phyloP scores from a whole-genome alignment of 1,140 invertebrate species.

The Bombyx mandarina region DNA sequence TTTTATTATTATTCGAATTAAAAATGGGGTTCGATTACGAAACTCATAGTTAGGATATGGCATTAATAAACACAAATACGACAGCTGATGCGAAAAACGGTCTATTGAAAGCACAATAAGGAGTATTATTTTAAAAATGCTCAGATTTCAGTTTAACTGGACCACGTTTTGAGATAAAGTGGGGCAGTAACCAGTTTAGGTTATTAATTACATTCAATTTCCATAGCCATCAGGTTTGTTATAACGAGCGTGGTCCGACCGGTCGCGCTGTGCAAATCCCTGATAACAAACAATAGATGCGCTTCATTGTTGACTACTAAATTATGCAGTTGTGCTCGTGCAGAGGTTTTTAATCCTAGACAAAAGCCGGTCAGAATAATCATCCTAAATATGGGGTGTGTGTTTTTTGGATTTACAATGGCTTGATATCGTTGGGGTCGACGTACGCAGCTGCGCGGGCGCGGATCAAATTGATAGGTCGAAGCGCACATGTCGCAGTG shows the following conservation, averaged over 20 bases:
- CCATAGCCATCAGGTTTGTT: constrained; percentile 10
- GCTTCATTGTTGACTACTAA: constrained; percentile 31
- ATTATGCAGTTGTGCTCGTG: constrained; percentile 45
- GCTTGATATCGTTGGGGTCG: constrained; percentile 28
- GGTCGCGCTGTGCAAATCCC: constrained; percentile 4
- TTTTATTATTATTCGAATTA: constrained; percentile 26
- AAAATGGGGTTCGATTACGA: constrained; percentile 21
- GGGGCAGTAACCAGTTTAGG: not conserved
- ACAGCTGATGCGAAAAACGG: no score
- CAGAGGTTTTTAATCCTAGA: constrained; percentile 41
- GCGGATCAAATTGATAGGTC: constrained; percentile 56
- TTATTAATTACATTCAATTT: constrained; percentile 11
- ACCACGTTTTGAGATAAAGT: not conserved
- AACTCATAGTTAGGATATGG: not conserved
- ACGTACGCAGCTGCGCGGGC: constrained; percentile 55
- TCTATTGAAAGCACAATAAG: no score
- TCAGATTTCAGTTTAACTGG: no score
- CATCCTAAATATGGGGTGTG: constrained; percentile 47
- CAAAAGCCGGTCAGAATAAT: constrained; percentile 55
- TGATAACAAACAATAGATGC: constrained; percentile 20
- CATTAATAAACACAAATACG: no score
- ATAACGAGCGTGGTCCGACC: not conserved
- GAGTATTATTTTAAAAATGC: no score
- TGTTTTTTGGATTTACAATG: constrained; percentile 28
- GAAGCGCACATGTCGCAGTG: constrained; percentile 23